phyloP scores from a whole-genome alignment of 2,797 vertebrate species.

The Phoxinus dragarum region DNA sequence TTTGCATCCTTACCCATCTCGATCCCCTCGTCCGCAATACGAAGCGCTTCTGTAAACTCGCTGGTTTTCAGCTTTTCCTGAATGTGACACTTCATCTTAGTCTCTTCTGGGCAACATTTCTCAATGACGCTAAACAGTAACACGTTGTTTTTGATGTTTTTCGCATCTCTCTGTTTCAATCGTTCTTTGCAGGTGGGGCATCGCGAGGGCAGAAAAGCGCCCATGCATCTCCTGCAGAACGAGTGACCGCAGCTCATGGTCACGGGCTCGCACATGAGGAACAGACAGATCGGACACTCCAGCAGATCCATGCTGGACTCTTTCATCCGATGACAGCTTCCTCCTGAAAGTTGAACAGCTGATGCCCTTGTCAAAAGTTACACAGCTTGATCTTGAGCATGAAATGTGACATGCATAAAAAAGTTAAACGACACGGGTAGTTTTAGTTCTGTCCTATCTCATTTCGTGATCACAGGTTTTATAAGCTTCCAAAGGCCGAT shows the following conservation, averaged over 20 bases:
- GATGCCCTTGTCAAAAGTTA: conserved; percentile 2
- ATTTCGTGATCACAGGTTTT: conserved; percentile 1
- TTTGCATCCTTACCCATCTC: conserved; percentile 76
- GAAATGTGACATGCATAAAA: conserved; percentile 4
- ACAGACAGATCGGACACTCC: conserved; percentile 82
- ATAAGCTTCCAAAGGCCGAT: conserved; percentile 7
- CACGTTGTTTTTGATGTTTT: conserved; percentile 77
- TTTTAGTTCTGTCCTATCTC: not conserved
- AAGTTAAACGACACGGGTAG: conserved; percentile 28
- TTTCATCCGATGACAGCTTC: conserved; percentile 10
- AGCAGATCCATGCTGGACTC: conserved; percentile 77
- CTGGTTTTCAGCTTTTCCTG: conserved; percentile 73
- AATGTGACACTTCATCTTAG: conserved; percentile 70
- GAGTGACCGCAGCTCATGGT: conserved; percentile 88
- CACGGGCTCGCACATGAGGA: conserved; percentile 84
- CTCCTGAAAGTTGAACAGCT: conserved; percentile 11
- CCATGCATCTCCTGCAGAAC: conserved; percentile 84
- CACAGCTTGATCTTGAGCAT: not conserved
- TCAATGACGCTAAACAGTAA: conserved; percentile 82
- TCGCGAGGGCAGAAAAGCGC: conserved; percentile 68
- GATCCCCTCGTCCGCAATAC: conserved; percentile 77
- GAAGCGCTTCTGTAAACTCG: conserved; percentile 80
- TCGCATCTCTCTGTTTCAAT: conserved; percentile 74
- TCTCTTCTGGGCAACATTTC: conserved; percentile 78
- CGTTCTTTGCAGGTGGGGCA: conserved; percentile 82